Evolutionary conservation across 92 coral and sea anemone species (phyloP).

Genomic region (Pocillopora meandrina): DNA sequence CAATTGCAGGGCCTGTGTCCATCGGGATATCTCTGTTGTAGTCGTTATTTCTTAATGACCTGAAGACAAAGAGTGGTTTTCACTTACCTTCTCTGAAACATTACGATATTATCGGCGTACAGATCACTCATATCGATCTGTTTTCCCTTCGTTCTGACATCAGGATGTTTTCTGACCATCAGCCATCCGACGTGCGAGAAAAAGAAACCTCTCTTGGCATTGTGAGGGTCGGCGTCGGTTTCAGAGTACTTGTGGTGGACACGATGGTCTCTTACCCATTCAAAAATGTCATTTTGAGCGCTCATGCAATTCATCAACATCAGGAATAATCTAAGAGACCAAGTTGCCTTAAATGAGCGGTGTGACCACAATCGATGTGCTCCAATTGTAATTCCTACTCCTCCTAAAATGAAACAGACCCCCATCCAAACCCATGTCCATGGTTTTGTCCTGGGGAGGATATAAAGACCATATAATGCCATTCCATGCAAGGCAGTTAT

Average conservation of each 20-base stretch:
- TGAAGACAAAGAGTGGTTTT: background rate
- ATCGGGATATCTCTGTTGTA: too few relatives aligned
- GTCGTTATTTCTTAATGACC: background rate
- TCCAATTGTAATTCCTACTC: slow-evolving; percentile 62
- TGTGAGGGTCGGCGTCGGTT: slow-evolving; percentile 79
- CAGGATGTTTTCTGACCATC: slow-evolving; percentile 67
- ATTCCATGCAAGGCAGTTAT: slow-evolving; percentile 52
- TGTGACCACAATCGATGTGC: slow-evolving; percentile 77
- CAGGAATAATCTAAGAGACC: slow-evolving; percentile 55
- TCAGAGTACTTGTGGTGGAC: slow-evolving; percentile 75
- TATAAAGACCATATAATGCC: slow-evolving; percentile 54
- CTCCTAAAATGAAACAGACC: slow-evolving; percentile 37
- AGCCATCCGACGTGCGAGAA: slow-evolving; percentile 77
- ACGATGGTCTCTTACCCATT: slow-evolving; percentile 80
- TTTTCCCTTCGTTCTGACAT: slow-evolving; percentile 52
- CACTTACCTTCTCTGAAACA: slow-evolving; percentile 72
- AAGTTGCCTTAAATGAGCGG: slow-evolving; percentile 59
- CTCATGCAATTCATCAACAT: slow-evolving; percentile 57
- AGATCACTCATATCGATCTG: slow-evolving; percentile 65
- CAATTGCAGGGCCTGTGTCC: background rate
- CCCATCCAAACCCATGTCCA: slow-evolving; percentile 56
- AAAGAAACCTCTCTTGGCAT: slow-evolving; percentile 77
- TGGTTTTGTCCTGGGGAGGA: slow-evolving; percentile 57
- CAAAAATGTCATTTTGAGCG: slow-evolving; percentile 67
- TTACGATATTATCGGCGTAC: slow-evolving; percentile 67